Evolutionary conservation across 2,797 vertebrate genomes (phyloP).

Genomic region (Merluccius polli): DNA sequence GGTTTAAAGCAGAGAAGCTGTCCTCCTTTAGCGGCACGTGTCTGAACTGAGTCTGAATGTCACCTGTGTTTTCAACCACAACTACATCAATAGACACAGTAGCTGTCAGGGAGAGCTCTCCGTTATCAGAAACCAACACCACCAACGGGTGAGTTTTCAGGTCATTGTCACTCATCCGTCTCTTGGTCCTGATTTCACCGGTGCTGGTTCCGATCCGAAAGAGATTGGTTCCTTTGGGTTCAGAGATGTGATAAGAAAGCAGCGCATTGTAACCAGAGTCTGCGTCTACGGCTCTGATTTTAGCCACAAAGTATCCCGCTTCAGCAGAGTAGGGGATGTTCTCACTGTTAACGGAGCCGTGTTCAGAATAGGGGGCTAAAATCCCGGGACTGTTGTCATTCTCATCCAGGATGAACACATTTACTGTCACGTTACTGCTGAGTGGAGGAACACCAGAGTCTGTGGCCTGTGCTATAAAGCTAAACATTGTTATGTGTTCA

Average conservation of each 20-base stretch:
- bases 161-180: conserved; percentile 66
- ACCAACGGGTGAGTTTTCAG: conserved; percentile 60
- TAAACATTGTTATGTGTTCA: conserved; percentile 57
- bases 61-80: conserved; percentile 54
- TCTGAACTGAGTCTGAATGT: conserved; percentile 56
- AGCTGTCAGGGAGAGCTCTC: conserved; percentile 63
- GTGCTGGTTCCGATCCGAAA: conserved; percentile 63
- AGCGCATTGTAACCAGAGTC: conserved; percentile 70
- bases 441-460: conserved; percentile 66
- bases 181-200: conserved; percentile 65
- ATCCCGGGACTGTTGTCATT: conserved; percentile 59
- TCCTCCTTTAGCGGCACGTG: conserved; percentile 58
- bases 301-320: conserved; percentile 63
- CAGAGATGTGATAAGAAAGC: conserved; percentile 61
- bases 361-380: conserved; percentile 77
- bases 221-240: conserved; percentile 61
- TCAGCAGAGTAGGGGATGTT: conserved; percentile 74
- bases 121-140: conserved; percentile 62
- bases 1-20: conserved; percentile 61
- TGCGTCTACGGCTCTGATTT: conserved; percentile 64
- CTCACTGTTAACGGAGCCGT: conserved; percentile 74
- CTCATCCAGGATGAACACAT: conserved; percentile 62
- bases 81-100: conserved; percentile 67
- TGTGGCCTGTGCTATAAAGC: conserved; percentile 57
- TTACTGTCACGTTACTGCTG: conserved; percentile 54